Evolutionary conservation across 2,888 invertebrate genomes (phyloP), one percentile per base, ranked within the genome.

Genomic region (Deroplatys truncata): DNA sequence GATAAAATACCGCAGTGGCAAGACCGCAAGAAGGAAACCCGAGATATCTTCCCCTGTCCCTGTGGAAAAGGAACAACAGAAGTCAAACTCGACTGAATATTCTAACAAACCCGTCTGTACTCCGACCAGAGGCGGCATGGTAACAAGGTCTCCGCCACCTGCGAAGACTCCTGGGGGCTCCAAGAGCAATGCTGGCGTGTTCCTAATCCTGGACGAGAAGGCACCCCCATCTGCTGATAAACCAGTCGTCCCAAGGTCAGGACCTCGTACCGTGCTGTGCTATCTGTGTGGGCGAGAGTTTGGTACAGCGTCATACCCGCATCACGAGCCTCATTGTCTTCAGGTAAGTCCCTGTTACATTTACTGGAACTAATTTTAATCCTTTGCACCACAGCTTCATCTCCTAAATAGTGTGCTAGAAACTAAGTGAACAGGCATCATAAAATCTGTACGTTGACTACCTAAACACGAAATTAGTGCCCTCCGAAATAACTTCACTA

Each of bases 241-340:
- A 28, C 84, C 88, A 3, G 29, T 35, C 0, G 87, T 83, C 15
- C 16, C 56, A 72, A 87, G 35, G 84, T 15, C 84, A 5, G 72
- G 90, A 91, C 93, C 93, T 9, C 92, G 92, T 84, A 93, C 94
- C 0, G 92, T 95, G 20, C 94, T 94, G 82, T 96, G 96, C 92
- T 96, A 96, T 92, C 94, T 96, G 88, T 96, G 96, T 92, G 95
- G 95, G 7, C 93, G 96, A 89, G 95, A 96, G 92, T 96, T 96
- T 92, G 96, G 96, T 9, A 95, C 95, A 8, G 95, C 95, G 85
- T 96, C 96, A 28, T 94, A 96, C 90, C 94, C 94, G 10, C 94
- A 96, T 90, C 96, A 96, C 92, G 96, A 96, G 92, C 96, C 96
- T 0, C 95, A 95, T 92, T 96, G 96, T 92, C 92, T 95, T 91